These are phyloP conservation scores for Scaptomyza parva DNA, from an alignment of 2,888 invertebrate species.

Conservation along the genomic window DNA sequence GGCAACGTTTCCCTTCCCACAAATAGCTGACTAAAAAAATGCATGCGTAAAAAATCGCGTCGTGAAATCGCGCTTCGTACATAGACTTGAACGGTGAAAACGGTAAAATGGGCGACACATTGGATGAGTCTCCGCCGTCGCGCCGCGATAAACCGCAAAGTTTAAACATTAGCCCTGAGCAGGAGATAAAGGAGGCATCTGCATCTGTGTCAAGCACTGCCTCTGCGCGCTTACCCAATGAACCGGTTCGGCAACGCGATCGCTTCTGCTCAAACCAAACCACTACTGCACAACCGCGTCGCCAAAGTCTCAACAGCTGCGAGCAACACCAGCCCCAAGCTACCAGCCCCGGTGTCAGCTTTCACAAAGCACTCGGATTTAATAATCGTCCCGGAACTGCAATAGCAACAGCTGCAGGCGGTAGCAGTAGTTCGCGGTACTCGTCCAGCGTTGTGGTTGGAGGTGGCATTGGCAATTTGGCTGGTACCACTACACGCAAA, in stretches of 20 bases:
- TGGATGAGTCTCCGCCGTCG: conserved; percentile 66
- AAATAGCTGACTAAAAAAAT: conserved; percentile 27
- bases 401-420: neutral
- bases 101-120: conserved; percentile 75
- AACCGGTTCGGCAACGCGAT: conserved; percentile 67
- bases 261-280: conserved; percentile 64
- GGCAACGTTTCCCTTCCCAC: conserved; percentile 29
- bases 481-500: conserved; percentile 88
- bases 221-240: conserved; percentile 75
- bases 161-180: conserved; percentile 67
- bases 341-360: conserved; percentile 40
- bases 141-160: conserved; percentile 82
- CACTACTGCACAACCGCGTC: conserved; percentile 58
- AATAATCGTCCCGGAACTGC: conserved; percentile 37
- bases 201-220: conserved; percentile 6
- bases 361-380: conserved; percentile 50
- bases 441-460: conserved; percentile 77
- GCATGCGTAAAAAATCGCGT: conserved; percentile 15
- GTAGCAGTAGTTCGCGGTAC: conserved; percentile 59
- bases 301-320: conserved; percentile 77
- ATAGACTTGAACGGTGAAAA: conserved; percentile 6
- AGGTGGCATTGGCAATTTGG: conserved; percentile 67
- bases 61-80: neutral
- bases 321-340: conserved; percentile 55
- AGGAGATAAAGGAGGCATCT: neutral